These are phyloP conservation scores for Sicus ferrugineus DNA, from an alignment of 2,888 invertebrate genomes.

Conservation along the genomic window DNA sequence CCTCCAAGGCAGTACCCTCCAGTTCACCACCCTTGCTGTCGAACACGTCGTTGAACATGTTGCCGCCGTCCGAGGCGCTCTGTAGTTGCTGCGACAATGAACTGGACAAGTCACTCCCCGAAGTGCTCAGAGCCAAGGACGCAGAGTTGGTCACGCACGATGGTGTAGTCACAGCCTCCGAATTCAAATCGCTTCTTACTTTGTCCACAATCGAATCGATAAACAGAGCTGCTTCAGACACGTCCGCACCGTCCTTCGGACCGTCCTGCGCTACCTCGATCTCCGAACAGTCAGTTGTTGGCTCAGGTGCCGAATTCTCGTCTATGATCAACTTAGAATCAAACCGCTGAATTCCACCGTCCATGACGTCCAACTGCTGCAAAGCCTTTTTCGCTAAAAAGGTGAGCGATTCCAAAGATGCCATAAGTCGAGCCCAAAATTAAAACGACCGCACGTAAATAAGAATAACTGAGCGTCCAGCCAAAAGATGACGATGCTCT, in stretches of 20 bases:
- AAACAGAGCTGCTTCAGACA: slow-evolving; percentile 35
- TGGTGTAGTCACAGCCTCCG: slow-evolving; percentile 36
- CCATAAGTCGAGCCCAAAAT: slow-evolving; percentile 47
- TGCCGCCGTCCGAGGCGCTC: slow-evolving; percentile 40
- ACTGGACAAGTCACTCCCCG: slow-evolving; percentile 34
- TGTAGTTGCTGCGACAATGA: slow-evolving; percentile 43
- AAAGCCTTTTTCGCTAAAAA: slow-evolving; percentile 24
- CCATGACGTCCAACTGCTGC: slow-evolving; percentile 37
- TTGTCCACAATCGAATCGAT: slow-evolving; percentile 45
- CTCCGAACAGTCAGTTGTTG: slow-evolving; percentile 45
- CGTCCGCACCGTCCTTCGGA: not conserved
- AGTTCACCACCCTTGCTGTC: slow-evolving; percentile 57
- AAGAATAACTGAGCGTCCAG: not conserved
- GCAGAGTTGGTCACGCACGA: slow-evolving; percentile 24
- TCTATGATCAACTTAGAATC: slow-evolving; percentile 21
- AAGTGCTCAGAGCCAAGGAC: slow-evolving; percentile 28
- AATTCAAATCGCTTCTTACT: slow-evolving; percentile 41
- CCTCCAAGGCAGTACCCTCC: slow-evolving; percentile 61
- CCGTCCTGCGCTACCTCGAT: slow-evolving; percentile 38
- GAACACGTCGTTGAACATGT: slow-evolving; percentile 50
- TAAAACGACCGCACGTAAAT: not conserved
- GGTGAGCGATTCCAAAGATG: slow-evolving; percentile 47
- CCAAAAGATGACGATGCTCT: not conserved
- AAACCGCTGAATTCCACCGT: slow-evolving; percentile 9
- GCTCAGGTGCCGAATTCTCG: slow-evolving; percentile 33